Percentiles rank a stretch among this genome's conserved stretches.
Evolutionary conservation across 1,140 invertebrate species (phyloP).

Genomic region (Scaptomyza graminum): DNA sequence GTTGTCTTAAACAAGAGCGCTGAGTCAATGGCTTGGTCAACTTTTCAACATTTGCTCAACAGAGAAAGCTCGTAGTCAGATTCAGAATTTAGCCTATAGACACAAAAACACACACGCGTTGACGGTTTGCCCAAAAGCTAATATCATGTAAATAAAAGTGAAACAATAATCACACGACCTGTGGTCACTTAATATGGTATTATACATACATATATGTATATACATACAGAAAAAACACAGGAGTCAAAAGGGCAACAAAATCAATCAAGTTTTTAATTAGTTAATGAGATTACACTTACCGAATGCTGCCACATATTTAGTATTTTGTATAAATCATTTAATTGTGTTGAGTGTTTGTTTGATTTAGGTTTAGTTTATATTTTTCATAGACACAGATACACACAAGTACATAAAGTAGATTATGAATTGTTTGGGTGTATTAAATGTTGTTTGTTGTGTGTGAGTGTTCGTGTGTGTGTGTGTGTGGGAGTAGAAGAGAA

Average conservation of each 20-base stretch:
- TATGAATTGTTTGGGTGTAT: slow-evolving; percentile 30
- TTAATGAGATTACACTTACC: slow-evolving; percentile 42
- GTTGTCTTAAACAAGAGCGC: no score
- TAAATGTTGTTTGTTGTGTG: slow-evolving; percentile 34
- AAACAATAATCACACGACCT: slow-evolving; percentile 16
- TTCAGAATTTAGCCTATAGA: not conserved
- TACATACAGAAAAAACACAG: slow-evolving; percentile 13
- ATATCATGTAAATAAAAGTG: not conserved
- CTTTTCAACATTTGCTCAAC: no score
- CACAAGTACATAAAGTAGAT: slow-evolving; percentile 60
- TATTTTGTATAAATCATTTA: slow-evolving; percentile 4
- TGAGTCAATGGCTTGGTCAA: no score
- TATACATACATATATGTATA: not conserved
- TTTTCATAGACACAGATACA: slow-evolving; percentile 53
- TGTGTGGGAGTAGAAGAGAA: slow-evolving; percentile 68
- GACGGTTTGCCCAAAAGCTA: no score
- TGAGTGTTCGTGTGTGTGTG: slow-evolving; percentile 43
- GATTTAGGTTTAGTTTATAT: slow-evolving; percentile 3
- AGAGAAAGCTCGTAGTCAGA: not conserved
- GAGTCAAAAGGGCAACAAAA: slow-evolving; percentile 14
- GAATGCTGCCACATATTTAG: slow-evolving; percentile 40
- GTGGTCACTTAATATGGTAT: not conserved
- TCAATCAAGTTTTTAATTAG: slow-evolving; percentile 25
- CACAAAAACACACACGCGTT: not conserved
- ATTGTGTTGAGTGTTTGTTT: slow-evolving; percentile 14